Conservation (phyloP, 2,113 vertebrate genomes). For the Parotia lawesii region DNA sequence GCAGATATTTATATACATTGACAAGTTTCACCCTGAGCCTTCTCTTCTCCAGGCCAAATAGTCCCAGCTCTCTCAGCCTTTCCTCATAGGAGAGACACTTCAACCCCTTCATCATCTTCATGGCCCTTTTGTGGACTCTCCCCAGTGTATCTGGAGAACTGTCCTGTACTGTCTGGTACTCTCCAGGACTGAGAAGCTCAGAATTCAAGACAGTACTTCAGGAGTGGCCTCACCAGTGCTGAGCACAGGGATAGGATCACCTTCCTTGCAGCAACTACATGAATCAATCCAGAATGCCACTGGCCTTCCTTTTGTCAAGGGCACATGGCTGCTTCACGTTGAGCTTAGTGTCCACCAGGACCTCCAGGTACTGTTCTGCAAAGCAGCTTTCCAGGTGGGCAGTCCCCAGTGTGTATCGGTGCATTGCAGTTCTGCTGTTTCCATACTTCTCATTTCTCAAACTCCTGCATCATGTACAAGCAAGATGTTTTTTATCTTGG, state of each 20-base stretch:
- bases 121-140: neutral
- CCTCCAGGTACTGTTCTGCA: neutral
- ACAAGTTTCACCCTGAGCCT: neutral
- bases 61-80: neutral
- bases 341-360: neutral
- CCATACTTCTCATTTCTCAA: neutral
- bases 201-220: neutral
- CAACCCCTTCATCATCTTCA: neutral
- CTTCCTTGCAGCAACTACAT: neutral
- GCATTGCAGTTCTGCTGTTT: neutral
- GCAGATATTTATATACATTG: no score
- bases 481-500: neutral
- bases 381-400: neutral
- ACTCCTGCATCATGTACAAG: neutral
- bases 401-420: accelerated
- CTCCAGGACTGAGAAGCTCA: neutral
- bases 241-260: neutral
- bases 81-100: neutral
- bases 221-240: neutral
- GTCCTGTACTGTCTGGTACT: neutral
- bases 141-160: neutral
- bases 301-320: neutral
- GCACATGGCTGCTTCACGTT: neutral
- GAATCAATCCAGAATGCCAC: neutral
- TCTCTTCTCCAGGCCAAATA: neutral